Evolutionary conservation across 2,113 vertebrate genomes (phyloP).

Genomic region (Mormyrus iriodes): DNA sequence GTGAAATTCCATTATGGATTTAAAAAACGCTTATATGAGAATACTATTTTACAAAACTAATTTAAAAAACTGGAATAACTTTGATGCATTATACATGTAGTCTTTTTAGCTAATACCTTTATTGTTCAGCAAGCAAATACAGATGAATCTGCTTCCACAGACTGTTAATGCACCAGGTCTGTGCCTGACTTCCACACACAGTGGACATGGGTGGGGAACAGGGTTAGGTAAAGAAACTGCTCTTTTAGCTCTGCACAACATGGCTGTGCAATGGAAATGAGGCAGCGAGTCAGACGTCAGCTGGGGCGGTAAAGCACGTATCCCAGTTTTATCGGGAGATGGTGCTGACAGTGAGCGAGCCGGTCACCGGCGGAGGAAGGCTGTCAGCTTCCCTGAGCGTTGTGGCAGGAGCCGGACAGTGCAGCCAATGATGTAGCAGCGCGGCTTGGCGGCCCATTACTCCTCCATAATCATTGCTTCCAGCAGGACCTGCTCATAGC

Average conservation of each 20-base stretch:
- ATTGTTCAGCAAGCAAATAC: neutral
- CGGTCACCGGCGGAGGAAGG: neutral
- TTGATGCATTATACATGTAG: neutral
- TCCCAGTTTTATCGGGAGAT: neutral
- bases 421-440: neutral
- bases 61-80: neutral
- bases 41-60: neutral
- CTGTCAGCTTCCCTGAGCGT: neutral
- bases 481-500: conserved; percentile 4
- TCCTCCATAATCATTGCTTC: conserved; percentile 28
- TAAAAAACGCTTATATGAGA: neutral
- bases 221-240: neutral
- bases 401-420: neutral
- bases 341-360: neutral
- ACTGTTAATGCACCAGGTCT: neutral
- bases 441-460: conserved; percentile 13
- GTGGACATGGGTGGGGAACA: neutral
- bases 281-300: neutral
- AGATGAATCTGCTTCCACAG: too few species aligned
- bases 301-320: neutral
- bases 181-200: neutral
- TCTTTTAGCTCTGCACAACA: neutral
- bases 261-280: neutral
- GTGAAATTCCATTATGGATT: neutral
- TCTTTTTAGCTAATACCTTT: neutral